Conservation (phyloP, 2,888 invertebrate genomes). For the Tanypteryx hageni region DNA sequence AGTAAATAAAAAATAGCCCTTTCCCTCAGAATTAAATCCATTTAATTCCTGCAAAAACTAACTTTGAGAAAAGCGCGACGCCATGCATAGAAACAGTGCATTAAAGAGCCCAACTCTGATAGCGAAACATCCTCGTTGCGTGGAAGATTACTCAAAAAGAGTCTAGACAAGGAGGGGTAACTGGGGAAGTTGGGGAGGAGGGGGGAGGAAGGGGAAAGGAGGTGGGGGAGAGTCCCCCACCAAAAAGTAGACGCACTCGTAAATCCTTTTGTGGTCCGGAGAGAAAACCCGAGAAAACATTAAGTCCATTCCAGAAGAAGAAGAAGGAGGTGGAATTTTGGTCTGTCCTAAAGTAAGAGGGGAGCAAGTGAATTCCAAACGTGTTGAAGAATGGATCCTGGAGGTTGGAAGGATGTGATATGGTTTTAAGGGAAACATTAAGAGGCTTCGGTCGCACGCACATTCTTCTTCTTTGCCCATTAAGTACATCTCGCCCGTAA, state of each 20-base stretch:
- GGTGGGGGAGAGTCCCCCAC: no score
- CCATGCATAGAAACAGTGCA: not conserved
- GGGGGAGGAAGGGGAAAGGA: no score
- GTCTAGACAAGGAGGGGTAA: not conserved
- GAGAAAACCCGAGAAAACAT: slow-evolving; percentile 51
- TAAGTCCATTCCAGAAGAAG: slow-evolving; percentile 46
- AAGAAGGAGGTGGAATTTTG: not conserved
- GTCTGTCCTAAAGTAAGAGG: not conserved
- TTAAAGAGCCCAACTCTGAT: not conserved
- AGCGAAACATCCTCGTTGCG: not conserved
- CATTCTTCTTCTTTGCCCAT: slow-evolving; percentile 59
- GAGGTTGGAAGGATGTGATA: slow-evolving; percentile 60
- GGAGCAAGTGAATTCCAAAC: slow-evolving; percentile 56
- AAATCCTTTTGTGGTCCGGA: slow-evolving; percentile 25
- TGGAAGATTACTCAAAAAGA: not conserved
- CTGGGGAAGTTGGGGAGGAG: not conserved
- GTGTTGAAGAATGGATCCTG: slow-evolving; percentile 38
- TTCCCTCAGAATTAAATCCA: not conserved
- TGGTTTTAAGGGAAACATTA: slow-evolving; percentile 63
- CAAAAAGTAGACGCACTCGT: not conserved
- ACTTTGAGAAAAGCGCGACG: not conserved
- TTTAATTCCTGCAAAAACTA: not conserved
- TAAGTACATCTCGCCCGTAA: slow-evolving; percentile 18
- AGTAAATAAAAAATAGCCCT: not conserved
- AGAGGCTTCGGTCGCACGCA: slow-evolving; percentile 51